Base-by-base conservation (phyloP, 2,888 invertebrate species). In the Cryptosula pallasiana region DNA sequence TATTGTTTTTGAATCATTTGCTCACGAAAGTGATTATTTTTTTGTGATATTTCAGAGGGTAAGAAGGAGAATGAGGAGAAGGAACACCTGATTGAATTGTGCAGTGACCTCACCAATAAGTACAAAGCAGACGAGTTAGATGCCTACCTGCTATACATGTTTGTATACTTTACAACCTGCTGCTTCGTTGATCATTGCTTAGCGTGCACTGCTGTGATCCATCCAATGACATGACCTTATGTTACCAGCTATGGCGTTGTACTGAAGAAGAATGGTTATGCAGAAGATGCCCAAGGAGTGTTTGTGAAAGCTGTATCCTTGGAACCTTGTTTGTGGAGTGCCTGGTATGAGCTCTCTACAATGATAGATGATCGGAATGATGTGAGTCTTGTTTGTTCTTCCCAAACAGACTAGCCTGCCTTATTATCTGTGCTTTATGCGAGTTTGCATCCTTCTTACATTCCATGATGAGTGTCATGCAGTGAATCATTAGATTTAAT, bases 311-410 rank as follows among this genome's bases (percentile, higher is more conserved):
- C 95, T 0, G 89, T 94, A 16, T 89, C 90, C 73, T 87, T 89
- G 57, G 90, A 91, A 72, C 95, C 95, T 0, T 89, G 93, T 79
- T 89, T 95, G 74, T 99, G 98, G 98, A 91, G 94, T 57, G 92
- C 96, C 0, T 99, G 98, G 94, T 87, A 93, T 45, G 96, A 97
- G 83, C 86, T 99, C 20, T 91, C 94, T 0, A 89, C 91, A 9
- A 86, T 98, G 0, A 90, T 97, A 72, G 89, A 90, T 75, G 92
- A 93, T 78, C 91, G 91, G 84, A 92, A 92, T 79, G 91, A 91
- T 80, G 87, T 87, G 78, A 77, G 75, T 34, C 9, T 32, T 23
- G 45, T 13, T 45, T 13, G 9, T 45, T 45, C 45, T 13, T 45
- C n/a, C n/a, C n/a, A n/a, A n/a, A n/a, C n/a, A n/a, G n/a, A n/a